Conservation (phyloP, 2,797 vertebrate genomes). For the Hydrophis major region DNA sequence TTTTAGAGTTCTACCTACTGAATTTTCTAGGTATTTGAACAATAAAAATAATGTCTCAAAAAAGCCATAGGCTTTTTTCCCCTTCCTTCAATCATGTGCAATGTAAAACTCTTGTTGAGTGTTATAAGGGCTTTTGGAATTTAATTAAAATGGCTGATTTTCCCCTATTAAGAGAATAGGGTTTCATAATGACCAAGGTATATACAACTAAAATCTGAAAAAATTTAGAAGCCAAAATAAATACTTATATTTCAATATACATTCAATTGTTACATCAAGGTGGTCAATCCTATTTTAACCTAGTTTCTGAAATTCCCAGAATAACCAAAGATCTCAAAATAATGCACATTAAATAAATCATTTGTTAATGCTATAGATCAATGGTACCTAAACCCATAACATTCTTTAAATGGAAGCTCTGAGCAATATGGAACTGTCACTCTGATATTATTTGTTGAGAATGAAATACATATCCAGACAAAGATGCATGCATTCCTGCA, state of each 20-base stretch:
- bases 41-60: not conserved
- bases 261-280: slow-evolving; percentile 36
- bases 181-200: not conserved
- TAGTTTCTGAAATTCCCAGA: not conserved
- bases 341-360: slow-evolving; percentile 45
- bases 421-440: slow-evolving; percentile 21
- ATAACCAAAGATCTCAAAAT: not conserved
- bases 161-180: not conserved
- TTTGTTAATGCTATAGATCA: slow-evolving; percentile 24
- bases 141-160: not conserved
- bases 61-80: not conserved
- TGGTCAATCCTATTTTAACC: slow-evolving; percentile 31
- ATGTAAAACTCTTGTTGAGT: not conserved
- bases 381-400: slow-evolving; percentile 44
- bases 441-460: slow-evolving; percentile 16
- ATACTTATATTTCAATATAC: not conserved
- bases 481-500: not conserved
- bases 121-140: not conserved
- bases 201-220: not conserved
- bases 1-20: not conserved
- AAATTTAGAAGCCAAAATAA: not conserved
- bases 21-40: not conserved
- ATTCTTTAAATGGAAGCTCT: slow-evolving; percentile 37
- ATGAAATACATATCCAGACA: not conserved
- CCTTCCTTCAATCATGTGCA: not conserved